phyloP scores from a whole-genome alignment of 2,888 invertebrate species.

The Temnothorax ravouxi region DNA sequence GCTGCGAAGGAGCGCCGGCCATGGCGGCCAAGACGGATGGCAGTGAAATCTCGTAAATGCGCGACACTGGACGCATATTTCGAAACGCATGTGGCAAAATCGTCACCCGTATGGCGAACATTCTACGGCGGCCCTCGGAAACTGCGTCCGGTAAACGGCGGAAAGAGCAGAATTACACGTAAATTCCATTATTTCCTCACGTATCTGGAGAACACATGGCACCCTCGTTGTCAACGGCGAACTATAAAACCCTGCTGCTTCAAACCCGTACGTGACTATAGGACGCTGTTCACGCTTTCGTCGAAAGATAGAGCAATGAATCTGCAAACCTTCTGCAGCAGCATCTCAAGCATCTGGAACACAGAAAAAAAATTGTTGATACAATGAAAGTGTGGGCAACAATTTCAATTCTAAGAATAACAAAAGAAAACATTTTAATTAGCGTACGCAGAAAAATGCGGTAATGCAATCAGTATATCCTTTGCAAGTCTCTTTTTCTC shows the following conservation, averaged over 20 bases:
- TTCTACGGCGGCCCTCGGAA: constrained; percentile 39
- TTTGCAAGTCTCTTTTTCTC: no score
- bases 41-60: constrained; percentile 71
- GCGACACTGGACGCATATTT: constrained; percentile 67
- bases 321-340: background rate
- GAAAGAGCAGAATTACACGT: constrained; percentile 72
- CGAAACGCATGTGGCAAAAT: constrained; percentile 59
- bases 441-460: background rate
- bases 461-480: background rate
- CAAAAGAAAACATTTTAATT: background rate
- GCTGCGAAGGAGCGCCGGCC: constrained; percentile 50
- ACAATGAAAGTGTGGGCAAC: background rate
- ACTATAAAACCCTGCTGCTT: constrained; percentile 65
- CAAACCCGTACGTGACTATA: constrained; percentile 56
- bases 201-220: constrained; percentile 79
- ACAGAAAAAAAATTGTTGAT: constrained; percentile 11
- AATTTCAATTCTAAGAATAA: background rate
- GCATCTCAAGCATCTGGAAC: background rate
- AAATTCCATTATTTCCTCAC: constrained; percentile 75
- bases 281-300: constrained; percentile 35
- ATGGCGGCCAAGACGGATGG: constrained; percentile 55
- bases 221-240: constrained; percentile 23
- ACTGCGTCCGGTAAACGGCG: background rate
- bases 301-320: constrained; percentile 24
- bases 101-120: constrained; percentile 74